phyloP scores from a whole-genome alignment of 2,888 invertebrate genomes.

The Gymnosoma rotundatum region DNA sequence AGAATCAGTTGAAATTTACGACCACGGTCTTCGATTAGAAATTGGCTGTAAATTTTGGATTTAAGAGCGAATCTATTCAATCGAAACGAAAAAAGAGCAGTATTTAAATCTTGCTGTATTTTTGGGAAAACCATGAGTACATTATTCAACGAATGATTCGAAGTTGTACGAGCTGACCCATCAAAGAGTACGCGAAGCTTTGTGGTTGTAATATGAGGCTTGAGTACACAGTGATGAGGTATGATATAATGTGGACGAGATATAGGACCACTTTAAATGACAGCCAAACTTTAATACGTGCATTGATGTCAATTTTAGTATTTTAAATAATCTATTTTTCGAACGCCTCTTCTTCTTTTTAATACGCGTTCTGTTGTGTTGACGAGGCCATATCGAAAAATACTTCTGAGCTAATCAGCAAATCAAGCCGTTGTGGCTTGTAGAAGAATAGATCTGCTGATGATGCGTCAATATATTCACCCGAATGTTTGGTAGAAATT shows the following conservation, averaged over 20 bases:
- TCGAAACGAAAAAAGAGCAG: no score
- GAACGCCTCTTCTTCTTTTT: slow-evolving; percentile 43
- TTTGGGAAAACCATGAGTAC: slow-evolving; percentile 53
- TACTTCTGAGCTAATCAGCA: slow-evolving; percentile 48
- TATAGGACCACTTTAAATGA: slow-evolving; percentile 13
- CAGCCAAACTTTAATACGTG: neutral
- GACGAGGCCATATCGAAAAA: slow-evolving; percentile 38
- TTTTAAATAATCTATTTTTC: slow-evolving; percentile 41
- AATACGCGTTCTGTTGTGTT: neutral
- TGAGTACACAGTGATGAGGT: neutral
- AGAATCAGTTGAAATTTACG: slow-evolving; percentile 14
- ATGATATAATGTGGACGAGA: slow-evolving; percentile 15
- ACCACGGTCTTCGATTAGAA: slow-evolving; percentile 25
- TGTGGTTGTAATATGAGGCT: no score
- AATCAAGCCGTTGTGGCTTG: slow-evolving; percentile 30
- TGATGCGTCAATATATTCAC: slow-evolving; percentile 23
- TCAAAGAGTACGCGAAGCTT: no score
- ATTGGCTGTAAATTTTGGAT: no score
- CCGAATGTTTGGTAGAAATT: slow-evolving; percentile 46
- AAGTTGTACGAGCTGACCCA: neutral
- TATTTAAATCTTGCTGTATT: slow-evolving; percentile 29
- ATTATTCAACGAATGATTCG: slow-evolving; percentile 47
- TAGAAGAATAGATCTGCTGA: slow-evolving; percentile 38
- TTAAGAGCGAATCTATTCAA: slow-evolving; percentile 43
- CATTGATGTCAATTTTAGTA: neutral